A percentile compares a stretch with the other conserved stretches of the same genome.
These are phyloP conservation scores for Gambusia affinis DNA, from an alignment of 2,113 vertebrate genomes.

Conservation along the genomic window DNA sequence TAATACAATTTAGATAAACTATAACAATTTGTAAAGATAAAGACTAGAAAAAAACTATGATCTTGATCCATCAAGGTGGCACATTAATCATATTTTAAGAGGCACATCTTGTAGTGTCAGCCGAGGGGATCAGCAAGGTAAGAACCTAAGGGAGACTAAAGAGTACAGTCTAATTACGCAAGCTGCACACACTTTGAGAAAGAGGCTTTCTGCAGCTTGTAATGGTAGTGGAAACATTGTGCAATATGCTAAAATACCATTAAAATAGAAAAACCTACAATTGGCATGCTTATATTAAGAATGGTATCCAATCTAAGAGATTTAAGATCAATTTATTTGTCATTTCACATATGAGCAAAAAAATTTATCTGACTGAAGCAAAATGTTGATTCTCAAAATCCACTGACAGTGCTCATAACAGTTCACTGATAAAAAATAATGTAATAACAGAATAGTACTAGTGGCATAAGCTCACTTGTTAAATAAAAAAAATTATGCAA, in stretches of 20 bases:
- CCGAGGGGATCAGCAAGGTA: slow-evolving; percentile 31
- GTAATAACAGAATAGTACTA: too few relatives aligned
- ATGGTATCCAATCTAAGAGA: neutral
- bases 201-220: neutral
- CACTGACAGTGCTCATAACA: too few relatives aligned
- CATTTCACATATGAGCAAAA: neutral
- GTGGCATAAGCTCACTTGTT: too few relatives aligned
- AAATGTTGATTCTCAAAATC: neutral
- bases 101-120: neutral
- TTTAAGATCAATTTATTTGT: neutral
- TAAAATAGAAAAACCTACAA: neutral
- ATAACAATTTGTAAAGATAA: neutral
- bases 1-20: too few relatives aligned
- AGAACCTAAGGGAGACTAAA: slow-evolving; percentile 15
- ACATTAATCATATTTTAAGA: slow-evolving; percentile 18
- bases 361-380: neutral
- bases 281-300: neutral
- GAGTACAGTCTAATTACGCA: slow-evolving; percentile 11
- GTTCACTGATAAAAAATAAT: too few relatives aligned
- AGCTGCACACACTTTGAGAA: slow-evolving; percentile 9
- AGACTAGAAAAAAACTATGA: neutral
- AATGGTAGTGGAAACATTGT: neutral
- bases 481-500: too few relatives aligned
- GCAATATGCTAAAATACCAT: neutral
- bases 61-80: neutral